Percentiles rank a stretch among this genome's conserved stretches.
These are phyloP conservation scores for Morbakka virulenta DNA, from an alignment of 30 jellyfish, hydroid and myxozoan species.

Conservation along the genomic window DNA sequence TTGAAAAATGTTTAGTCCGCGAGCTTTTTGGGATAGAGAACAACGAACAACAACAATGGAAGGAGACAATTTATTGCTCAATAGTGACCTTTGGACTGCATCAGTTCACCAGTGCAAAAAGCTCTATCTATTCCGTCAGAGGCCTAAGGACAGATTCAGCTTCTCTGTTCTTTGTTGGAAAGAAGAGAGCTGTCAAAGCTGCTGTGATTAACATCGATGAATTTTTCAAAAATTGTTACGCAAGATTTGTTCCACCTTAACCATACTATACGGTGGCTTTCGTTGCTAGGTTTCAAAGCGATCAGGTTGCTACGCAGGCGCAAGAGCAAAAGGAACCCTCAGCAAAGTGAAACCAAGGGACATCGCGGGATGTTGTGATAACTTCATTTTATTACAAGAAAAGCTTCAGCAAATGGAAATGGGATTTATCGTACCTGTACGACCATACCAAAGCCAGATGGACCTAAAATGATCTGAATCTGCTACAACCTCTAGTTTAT, in stretches of 20 bases:
- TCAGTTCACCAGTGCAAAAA: conserved; percentile 10
- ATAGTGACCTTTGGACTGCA: conserved; percentile 15
- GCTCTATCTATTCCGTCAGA: not conserved
- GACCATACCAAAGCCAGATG: not conserved
- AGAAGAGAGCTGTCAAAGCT: conserved; percentile 9
- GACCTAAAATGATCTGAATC: not conserved
- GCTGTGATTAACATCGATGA: not conserved
- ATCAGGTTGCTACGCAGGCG: conserved; percentile 3
- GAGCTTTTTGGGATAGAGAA: conserved; percentile 6
- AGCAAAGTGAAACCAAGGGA: not conserved
- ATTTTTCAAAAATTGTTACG: not conserved
- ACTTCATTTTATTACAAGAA: not conserved
- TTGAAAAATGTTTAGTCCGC: not conserved
- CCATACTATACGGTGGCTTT: no score
- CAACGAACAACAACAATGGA: conserved; percentile 5
- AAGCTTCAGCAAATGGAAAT: not conserved
- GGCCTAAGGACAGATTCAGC: not conserved
- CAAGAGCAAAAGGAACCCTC: not conserved
- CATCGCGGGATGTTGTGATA: not conserved
- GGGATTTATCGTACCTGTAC: not conserved
- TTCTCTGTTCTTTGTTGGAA: not conserved
- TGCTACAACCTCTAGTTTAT: not conserved
- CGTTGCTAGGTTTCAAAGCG: not conserved
- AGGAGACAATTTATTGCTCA: conserved; percentile 14
- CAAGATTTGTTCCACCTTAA: not conserved